A percentile compares a stretch with the other conserved stretches of the same genome.
These are phyloP conservation scores for Lepilemur ruficaudatus DNA, from an alignment of 2,797 vertebrate species.

Conservation along the genomic window DNA sequence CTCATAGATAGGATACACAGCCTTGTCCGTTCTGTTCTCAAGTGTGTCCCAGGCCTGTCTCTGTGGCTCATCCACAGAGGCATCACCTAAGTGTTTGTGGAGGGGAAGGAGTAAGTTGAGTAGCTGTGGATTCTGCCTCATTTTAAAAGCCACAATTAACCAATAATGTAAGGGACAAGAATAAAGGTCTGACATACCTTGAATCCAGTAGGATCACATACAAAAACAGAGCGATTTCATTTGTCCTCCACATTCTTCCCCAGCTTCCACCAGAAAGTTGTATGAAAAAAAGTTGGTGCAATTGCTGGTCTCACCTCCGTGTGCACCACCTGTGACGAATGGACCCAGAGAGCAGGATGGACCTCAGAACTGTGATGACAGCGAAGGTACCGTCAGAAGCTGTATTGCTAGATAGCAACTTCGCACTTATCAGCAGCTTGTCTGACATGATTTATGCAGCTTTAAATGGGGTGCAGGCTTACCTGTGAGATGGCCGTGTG, in stretches of 20 bases:
- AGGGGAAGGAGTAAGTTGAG: not conserved
- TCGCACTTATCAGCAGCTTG: not conserved
- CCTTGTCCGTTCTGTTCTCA: not conserved
- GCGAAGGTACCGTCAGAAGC: conserved; percentile 71
- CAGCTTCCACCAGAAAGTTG: conserved; percentile 89
- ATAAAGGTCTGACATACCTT: not conserved
- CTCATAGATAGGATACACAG: not conserved
- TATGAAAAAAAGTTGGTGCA: conserved; percentile 89
- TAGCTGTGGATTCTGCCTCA: too few species aligned
- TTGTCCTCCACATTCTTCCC: conserved; percentile 39
- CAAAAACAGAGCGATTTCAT: not conserved
- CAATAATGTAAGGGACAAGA: not conserved
- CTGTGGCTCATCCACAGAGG: not conserved
- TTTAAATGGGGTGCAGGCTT: not conserved
- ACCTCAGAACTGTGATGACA: conserved; percentile 85
- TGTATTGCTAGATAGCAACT: not conserved
- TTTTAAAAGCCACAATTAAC: not conserved
- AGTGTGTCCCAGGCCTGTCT: not conserved
- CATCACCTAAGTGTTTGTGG: not conserved
- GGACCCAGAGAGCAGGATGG: conserved; percentile 60
- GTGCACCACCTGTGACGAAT: conserved; percentile 45
- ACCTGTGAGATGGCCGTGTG: not conserved
- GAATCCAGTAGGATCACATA: not conserved
- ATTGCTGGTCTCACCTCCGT: conserved; percentile 76
- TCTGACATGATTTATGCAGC: not conserved